phyloP scores from a whole-genome alignment of 2,113 vertebrate genomes.

The Scomber scombrus region DNA sequence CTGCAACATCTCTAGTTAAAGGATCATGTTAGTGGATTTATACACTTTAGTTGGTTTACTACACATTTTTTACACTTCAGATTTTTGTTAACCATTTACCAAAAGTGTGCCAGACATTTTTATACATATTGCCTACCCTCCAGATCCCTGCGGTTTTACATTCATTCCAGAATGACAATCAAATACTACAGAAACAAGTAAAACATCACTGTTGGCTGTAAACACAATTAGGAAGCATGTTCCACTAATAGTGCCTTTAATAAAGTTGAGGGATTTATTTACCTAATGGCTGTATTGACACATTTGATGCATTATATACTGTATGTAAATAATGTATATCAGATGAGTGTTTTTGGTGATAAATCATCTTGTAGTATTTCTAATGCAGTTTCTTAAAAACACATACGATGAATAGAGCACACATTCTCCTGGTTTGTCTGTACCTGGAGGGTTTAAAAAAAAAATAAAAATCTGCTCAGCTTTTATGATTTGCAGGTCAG shows the following conservation, averaged over 20 bases:
- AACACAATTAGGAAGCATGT: not conserved
- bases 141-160: not conserved
- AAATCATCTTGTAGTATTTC: not conserved
- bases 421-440: constrained; percentile 14
- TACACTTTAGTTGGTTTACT: too few relatives aligned
- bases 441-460: constrained; percentile 23
- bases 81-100: not conserved
- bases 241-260: not conserved
- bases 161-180: not conserved
- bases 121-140: not conserved
- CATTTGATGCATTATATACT: not conserved
- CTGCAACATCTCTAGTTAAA: not conserved
- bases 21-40: not conserved
- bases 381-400: not conserved
- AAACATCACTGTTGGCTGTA: not conserved
- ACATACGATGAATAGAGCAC: not conserved
- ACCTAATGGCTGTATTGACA: not conserved
- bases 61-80: not conserved
- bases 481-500: constrained; percentile 51
- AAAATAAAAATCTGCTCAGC: constrained; percentile 26
- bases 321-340: not conserved
- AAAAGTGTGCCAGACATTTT: too few relatives aligned
- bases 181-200: too few relatives aligned
- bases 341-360: not conserved
- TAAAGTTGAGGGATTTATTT: not conserved